These are phyloP conservation scores for Frankliniella intonsa DNA, from an alignment of 2,888 invertebrate genomes.

Conservation along the genomic window DNA sequence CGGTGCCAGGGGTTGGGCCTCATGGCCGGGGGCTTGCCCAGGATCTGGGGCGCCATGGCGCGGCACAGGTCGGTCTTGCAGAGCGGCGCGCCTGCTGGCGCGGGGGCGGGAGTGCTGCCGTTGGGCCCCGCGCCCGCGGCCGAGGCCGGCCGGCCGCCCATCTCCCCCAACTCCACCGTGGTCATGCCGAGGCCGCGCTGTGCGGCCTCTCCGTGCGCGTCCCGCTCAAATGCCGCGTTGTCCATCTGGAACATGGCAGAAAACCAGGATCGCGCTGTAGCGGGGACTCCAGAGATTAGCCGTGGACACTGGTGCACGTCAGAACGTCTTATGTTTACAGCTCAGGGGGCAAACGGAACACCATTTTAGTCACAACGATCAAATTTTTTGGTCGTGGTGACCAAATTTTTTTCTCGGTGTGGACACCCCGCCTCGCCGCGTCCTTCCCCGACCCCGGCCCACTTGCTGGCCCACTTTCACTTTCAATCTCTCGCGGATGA, in stretches of 20 bases:
- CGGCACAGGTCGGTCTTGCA: constrained; percentile 14
- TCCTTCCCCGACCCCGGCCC: no score
- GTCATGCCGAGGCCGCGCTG: neutral
- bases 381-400: no score
- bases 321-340: neutral
- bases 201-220: neutral
- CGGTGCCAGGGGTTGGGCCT: constrained; percentile 18
- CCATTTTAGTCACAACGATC: no score
- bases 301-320: neutral
- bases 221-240: constrained; percentile 2
- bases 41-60: neutral
- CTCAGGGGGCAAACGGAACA: no score
- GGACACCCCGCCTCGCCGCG: no score
- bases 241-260: neutral
- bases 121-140: neutral
- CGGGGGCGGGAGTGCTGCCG: neutral
- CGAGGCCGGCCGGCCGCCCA: neutral
- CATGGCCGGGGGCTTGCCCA: neutral
- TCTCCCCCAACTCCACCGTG: constrained; percentile 12
- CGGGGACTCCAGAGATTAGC: no score
- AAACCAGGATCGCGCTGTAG: no score
- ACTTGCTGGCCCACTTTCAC: no score
- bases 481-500: no score
- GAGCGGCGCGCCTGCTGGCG: neutral
- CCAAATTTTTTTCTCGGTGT: no score